These are phyloP conservation scores for Rhagoletis zephyria DNA, from an alignment of 1,140 invertebrate species.

Conservation along the genomic window DNA sequence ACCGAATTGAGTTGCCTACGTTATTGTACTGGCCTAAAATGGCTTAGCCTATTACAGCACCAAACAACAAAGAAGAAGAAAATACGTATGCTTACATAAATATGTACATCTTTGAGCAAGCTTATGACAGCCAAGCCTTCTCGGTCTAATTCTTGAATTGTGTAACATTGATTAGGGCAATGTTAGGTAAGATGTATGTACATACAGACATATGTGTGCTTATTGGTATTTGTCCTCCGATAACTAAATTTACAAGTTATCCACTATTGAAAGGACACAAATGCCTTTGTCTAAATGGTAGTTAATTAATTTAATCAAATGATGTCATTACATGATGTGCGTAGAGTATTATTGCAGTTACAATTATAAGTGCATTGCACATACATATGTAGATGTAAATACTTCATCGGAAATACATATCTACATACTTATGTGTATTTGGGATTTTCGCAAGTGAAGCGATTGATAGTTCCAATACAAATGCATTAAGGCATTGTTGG, in stretches of 20 bases:
- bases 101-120: not conserved
- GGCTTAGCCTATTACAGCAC: too few relatives aligned
- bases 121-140: not conserved
- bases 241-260: not conserved
- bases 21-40: too few relatives aligned
- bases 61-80: too few relatives aligned
- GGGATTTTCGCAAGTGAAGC: too few relatives aligned
- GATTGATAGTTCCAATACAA: too few relatives aligned
- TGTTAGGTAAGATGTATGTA: not conserved
- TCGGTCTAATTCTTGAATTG: not conserved
- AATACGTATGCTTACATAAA: too few relatives aligned
- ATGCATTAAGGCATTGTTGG: too few relatives aligned
- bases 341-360: not conserved
- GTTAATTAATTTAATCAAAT: conserved; percentile 29
- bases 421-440: too few relatives aligned
- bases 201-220: not conserved
- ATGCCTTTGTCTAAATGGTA: not conserved
- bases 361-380: not conserved
- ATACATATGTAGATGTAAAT: not conserved
- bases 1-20: too few relatives aligned
- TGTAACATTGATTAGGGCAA: not conserved
- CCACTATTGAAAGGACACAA: not conserved
- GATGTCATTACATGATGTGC: not conserved
- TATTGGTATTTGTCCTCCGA: not conserved
- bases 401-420: not conserved